These are phyloP conservation scores for Apaloderma vittatum DNA, from an alignment of 2,113 vertebrate genomes.

Conservation along the genomic window DNA sequence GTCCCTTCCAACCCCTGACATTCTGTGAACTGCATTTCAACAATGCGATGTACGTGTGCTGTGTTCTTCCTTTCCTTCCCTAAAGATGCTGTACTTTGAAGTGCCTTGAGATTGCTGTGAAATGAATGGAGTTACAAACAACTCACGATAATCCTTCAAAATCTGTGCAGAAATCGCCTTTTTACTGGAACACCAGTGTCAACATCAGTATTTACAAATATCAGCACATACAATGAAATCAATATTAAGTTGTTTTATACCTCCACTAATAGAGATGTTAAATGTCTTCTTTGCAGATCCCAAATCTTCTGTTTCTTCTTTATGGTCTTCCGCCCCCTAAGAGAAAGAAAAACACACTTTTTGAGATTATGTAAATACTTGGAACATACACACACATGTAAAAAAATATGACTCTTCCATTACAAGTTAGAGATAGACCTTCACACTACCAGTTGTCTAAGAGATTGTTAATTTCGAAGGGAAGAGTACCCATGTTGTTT, in stretches of 20 bases:
- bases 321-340: constrained; percentile 46
- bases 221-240: neutral
- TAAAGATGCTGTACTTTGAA: neutral
- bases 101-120: neutral
- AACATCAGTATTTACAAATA: neutral
- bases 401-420: neutral
- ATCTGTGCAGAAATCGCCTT: neutral
- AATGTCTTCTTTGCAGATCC: constrained; percentile 73
- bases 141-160: neutral
- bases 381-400: neutral
- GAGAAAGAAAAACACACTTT: neutral
- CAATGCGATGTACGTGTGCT: rapidly evolving
- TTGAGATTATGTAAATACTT: neutral
- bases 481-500: neutral
- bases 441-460: neutral
- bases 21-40: neutral
- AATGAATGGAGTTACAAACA: neutral
- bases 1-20: no score
- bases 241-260: constrained; percentile 64
- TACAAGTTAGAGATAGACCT: neutral
- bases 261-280: constrained; percentile 87
- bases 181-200: neutral
- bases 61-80: neutral
- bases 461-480: neutral
- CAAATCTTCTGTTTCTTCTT: constrained; percentile 58